Conservation (phyloP, 2,797 vertebrate species). For the Smutsia temminckii region DNA sequence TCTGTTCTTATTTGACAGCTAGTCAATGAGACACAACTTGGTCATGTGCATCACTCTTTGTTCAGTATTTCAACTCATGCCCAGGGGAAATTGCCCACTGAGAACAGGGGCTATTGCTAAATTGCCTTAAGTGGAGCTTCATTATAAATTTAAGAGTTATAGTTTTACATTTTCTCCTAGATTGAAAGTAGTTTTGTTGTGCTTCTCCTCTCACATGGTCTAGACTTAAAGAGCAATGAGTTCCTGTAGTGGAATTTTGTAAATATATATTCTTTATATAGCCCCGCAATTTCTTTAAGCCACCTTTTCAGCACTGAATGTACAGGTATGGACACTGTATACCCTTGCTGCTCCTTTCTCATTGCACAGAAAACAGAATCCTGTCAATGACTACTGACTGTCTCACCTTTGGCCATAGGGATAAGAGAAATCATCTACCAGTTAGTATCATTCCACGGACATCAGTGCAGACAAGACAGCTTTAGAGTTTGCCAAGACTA, state of each 20-base stretch:
- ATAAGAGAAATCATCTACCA: background rate
- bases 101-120: background rate
- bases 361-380: background rate
- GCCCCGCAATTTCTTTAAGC: background rate
- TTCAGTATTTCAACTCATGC: background rate
- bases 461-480: background rate
- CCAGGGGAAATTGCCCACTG: background rate
- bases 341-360: background rate
- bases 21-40: background rate
- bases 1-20: background rate
- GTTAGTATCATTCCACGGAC: background rate
- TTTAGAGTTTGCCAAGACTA: background rate
- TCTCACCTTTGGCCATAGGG: background rate
- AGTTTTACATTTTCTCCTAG: background rate
- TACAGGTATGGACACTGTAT: background rate
- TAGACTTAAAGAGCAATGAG: background rate
- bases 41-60: background rate
- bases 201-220: background rate
- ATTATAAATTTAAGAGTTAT: conserved; percentile 1
- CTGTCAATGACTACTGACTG: background rate
- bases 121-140: background rate
- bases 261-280: background rate
- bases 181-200: background rate
- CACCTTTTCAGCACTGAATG: background rate
- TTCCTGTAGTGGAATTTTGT: background rate